A percentile compares a stretch with the other conserved stretches of the same genome.
These are phyloP conservation scores for Bombycilla garrulus DNA, from an alignment of 2,113 vertebrate species.

Conservation along the genomic window DNA sequence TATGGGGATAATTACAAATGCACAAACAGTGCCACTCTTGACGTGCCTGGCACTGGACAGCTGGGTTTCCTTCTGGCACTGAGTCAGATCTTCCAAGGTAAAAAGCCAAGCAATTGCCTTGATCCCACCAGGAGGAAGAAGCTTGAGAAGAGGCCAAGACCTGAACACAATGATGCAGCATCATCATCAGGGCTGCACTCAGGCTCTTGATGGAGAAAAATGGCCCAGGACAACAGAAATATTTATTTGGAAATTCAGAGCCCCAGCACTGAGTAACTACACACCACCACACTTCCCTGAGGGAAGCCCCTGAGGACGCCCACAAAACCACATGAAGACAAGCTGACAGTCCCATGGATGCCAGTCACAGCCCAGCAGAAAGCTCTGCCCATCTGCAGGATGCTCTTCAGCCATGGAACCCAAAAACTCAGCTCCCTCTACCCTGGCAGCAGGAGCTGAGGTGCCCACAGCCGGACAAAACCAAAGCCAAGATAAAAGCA, in stretches of 20 bases:
- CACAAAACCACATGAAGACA: too few relatives aligned
- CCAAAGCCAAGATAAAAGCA: not conserved
- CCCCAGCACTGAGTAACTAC: not conserved
- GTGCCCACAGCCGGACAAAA: not conserved
- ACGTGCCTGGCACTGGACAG: not conserved
- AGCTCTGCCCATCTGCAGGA: not conserved
- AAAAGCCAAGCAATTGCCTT: not conserved
- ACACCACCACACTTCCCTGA: not conserved
- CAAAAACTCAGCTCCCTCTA: not conserved
- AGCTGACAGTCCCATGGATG: not conserved
- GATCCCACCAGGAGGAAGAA: not conserved
- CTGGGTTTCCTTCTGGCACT: not conserved
- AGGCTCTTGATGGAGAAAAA: not conserved
- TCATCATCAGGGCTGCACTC: not conserved
- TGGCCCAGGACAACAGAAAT: not conserved
- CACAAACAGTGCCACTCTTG: not conserved
- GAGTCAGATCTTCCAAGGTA: not conserved
- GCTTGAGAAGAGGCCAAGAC: not conserved
- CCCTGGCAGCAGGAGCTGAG: not conserved
- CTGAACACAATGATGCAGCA: not conserved
- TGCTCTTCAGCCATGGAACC: not conserved
- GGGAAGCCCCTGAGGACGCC: not conserved
- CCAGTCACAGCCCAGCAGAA: rapidly evolving
- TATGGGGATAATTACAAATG: not conserved
- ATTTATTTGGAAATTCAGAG: not conserved